Conservation (phyloP, 2,113 vertebrate genomes). For the Tichodroma muraria region DNA sequence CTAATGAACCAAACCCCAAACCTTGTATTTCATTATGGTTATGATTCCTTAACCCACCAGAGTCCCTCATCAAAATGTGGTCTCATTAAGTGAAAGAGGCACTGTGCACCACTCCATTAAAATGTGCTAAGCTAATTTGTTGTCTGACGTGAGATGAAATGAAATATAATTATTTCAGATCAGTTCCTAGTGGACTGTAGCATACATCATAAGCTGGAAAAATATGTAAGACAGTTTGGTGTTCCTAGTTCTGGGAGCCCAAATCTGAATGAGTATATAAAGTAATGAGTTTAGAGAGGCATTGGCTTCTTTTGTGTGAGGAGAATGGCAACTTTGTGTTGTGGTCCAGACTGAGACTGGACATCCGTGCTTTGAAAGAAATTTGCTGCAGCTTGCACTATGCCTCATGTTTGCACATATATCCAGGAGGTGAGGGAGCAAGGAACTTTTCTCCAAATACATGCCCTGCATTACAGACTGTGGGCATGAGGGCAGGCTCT, state of each 20-base stretch:
- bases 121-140: conserved; percentile 59
- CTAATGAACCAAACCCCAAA: conserved; percentile 71
- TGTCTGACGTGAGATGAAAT: conserved; percentile 51
- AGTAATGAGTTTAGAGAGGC: neutral
- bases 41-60: conserved; percentile 64
- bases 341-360: neutral
- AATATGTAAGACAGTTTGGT: neutral
- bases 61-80: conserved; percentile 66
- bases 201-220: neutral
- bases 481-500: neutral
- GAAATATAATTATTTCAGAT: conserved; percentile 60
- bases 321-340: neutral
- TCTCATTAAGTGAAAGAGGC: conserved; percentile 69
- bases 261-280: neutral
- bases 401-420: neutral
- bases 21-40: conserved; percentile 70
- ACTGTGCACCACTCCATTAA: conserved; percentile 59
- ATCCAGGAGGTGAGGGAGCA: neutral
- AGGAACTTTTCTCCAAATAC: neutral
- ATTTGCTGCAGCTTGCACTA: neutral
- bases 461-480: neutral
- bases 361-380: neutral
- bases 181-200: conserved; percentile 10
- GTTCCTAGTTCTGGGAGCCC: neutral
- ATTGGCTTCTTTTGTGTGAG: neutral